phyloP scores from a whole-genome alignment of 37 sponge, comb jelly and placozoan genomes.

The Ephydatia muelleri region DNA sequence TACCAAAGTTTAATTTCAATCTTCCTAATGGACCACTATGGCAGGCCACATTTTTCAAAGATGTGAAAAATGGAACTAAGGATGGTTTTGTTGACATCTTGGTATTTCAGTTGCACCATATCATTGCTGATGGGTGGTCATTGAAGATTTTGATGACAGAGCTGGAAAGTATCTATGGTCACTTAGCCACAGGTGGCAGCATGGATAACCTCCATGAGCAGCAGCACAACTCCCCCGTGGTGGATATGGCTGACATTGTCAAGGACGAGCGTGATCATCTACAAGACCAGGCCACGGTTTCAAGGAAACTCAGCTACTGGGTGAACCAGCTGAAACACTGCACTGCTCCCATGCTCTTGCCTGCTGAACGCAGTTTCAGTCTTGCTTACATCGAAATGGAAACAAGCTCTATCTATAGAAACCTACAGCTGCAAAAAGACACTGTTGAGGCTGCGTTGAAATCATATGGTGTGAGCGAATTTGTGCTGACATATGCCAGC shows the following conservation, averaged over 20 bases:
- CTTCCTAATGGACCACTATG: neutral
- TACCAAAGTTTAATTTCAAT: neutral
- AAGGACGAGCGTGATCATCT: neutral
- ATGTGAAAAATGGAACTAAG: neutral
- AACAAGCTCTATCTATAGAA: neutral
- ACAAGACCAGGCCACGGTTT: neutral
- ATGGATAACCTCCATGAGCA: neutral
- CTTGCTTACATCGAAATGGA: neutral
- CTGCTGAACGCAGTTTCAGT: neutral
- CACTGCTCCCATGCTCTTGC: neutral
- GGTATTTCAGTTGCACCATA: neutral
- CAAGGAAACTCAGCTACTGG: neutral
- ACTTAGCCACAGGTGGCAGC: neutral
- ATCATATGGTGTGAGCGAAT: neutral
- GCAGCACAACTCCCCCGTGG: neutral
- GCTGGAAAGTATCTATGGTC: neutral
- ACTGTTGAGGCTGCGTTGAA: neutral
- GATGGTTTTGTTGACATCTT: neutral
- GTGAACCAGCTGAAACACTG: neutral
- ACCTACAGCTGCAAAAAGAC: neutral
- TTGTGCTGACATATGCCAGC: neutral
- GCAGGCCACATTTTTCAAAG: neutral
- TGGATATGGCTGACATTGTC: neutral
- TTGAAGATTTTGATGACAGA: neutral
- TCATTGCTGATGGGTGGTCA: neutral